Evolutionary conservation across 2,797 vertebrate species (phyloP), one percentile per base, ranked within the genome.

Genomic region (Sebastes dallii): DNA sequence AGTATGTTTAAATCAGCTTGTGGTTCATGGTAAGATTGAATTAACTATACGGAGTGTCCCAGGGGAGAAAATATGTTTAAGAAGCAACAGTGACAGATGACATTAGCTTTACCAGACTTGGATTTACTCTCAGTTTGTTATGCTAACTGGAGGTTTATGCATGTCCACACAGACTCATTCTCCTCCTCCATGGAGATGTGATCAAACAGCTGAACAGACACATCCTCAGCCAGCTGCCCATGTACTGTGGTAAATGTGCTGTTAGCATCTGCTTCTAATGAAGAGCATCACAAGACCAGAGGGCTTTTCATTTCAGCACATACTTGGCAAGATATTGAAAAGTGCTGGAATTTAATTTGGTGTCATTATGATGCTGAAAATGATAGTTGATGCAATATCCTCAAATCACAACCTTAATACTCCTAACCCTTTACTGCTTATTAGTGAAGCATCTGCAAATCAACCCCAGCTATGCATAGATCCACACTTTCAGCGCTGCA

Each of bases 1-100:
- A 16, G 58, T 10, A 11, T 69, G 14, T 55, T 75, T 8, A 36
- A 66, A 34, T 52, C 52, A 59, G 24, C 29, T 22, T 29, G 13
- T 14, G 11, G 36, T 10, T 75, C 61, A 25, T 68, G 58, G 34
- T 78, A 22, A 76, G 34, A 82, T 66, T 56, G n/a, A 72, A 69
- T 80, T 5, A 72, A 71, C 42, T 77, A 18, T 14, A 56, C 76
- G 56, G 61, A 69, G 66, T 39, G 32, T 25, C 42, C 20, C 12
- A 1, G 11, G 2, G 25, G 54, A 20, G 39, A 5, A 64, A 22
- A 18, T 2, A 69, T 66, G 29, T 25, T 8, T 7, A 60, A 64
- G 8, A 50, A 27, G 4, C 32, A 8, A 11, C 64, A 24, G 54
- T 66, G 58, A 62, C 39, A 61, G 34, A 55, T 55, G 61, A 71